These are phyloP conservation scores for Spinus olivaceus DNA, from an alignment of 2,797 vertebrate genomes.

Conservation along the genomic window DNA sequence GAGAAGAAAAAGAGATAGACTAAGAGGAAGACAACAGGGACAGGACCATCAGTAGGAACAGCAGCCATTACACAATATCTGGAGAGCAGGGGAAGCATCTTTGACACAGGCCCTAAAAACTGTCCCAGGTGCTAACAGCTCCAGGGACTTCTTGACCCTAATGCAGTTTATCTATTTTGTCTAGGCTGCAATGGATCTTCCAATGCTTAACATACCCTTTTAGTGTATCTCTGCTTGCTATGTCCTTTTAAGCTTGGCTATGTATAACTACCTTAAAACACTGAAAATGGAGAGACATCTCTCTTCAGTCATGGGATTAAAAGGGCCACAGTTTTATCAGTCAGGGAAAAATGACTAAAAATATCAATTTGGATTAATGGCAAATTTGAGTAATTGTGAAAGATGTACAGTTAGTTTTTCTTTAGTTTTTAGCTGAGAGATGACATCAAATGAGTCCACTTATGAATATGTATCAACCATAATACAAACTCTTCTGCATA, in stretches of 20 bases:
- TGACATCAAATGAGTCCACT: neutral
- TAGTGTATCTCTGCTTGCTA: neutral
- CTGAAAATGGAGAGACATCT: neutral
- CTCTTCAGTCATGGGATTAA: neutral
- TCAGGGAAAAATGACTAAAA: neutral
- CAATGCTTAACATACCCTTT: neutral
- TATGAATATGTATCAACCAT: conserved; percentile 51
- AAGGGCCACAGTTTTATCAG: neutral
- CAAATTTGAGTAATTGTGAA: neutral
- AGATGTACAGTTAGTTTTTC: neutral
- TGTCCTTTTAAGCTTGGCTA: neutral
- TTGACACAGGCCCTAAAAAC: neutral
- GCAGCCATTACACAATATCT: neutral
- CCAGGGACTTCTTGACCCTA: neutral
- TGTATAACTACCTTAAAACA: neutral
- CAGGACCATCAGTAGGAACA: neutral
- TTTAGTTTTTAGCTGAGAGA: neutral
- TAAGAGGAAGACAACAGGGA: neutral
- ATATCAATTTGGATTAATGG: neutral
- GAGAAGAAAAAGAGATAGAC: neutral
- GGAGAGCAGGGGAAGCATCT: neutral
- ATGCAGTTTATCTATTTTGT: neutral
- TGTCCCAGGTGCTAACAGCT: neutral
- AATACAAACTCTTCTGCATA: conserved; percentile 14
- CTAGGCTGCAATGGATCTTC: neutral